Percentiles rank a stretch among this genome's conserved stretches.
phyloP scores from a whole-genome alignment of 53 echinoderm and acorn worm species.

The Paracentrotus lividus region DNA sequence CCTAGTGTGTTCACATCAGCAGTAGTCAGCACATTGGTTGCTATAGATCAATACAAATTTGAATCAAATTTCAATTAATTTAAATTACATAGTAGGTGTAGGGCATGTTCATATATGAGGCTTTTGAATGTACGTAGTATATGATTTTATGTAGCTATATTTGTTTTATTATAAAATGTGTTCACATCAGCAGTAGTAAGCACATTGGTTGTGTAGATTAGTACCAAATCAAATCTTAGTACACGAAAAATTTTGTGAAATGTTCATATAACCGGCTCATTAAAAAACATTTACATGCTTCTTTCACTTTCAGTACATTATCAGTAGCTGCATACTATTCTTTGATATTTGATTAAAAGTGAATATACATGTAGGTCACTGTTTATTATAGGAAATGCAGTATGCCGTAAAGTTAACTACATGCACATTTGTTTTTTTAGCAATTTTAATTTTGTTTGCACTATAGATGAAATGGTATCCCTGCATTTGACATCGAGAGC shows the following conservation, averaged over 20 bases:
- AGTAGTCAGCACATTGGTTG: not conserved
- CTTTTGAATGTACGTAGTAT: not conserved
- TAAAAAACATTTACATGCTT: too few species aligned
- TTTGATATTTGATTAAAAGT: too few species aligned
- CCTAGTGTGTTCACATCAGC: slow-evolving; percentile 1
- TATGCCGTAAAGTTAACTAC: too few species aligned
- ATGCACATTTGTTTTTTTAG: not conserved
- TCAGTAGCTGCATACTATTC: too few species aligned
- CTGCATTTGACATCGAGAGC: not conserved
- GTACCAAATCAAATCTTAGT: not conserved
- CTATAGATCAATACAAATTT: not conserved
- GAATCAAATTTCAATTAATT: not conserved
- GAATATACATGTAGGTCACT: too few species aligned
- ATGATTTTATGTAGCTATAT: not conserved
- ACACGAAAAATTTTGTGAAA: too few species aligned
- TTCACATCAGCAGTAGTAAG: slow-evolving; percentile 13
- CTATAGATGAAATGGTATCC: not conserved
- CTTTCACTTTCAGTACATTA: not conserved
- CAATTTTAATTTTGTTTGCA: not conserved
- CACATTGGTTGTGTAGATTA: not conserved
- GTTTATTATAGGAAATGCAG: too few species aligned
- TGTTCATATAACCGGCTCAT: too few species aligned
- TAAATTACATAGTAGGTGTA: not conserved
- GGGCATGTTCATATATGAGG: not conserved
- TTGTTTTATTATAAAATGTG: not conserved